Evolutionary conservation across 2,888 invertebrate genomes (phyloP).

Genomic region (Artemia sinica): DNA sequence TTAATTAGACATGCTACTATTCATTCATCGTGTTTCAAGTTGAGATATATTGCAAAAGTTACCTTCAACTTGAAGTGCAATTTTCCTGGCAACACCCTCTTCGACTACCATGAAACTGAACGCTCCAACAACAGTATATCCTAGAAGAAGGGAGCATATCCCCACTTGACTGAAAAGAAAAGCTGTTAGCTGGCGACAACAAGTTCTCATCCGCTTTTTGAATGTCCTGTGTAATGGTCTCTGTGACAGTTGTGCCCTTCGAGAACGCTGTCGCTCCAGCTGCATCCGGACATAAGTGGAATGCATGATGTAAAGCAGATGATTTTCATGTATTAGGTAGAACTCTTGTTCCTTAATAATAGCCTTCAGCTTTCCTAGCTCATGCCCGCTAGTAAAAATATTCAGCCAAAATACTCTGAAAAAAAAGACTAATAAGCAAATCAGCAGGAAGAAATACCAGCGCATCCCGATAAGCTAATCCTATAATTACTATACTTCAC

Average conservation of each 20-base stretch:
- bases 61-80: constrained; percentile 33
- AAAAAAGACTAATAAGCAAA: too few species aligned
- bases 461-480: too few species aligned
- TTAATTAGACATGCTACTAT: too few species aligned
- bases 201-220: constrained; percentile 7
- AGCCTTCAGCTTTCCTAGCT: too few species aligned
- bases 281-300: constrained; percentile 22
- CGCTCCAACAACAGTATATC: constrained; percentile 70
- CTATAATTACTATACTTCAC: too few species aligned
- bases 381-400: too few species aligned
- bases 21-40: too few species aligned
- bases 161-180: constrained; percentile 34
- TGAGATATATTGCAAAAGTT: neutral
- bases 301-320: constrained; percentile 16
- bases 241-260: neutral
- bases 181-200: constrained; percentile 18
- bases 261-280: constrained; percentile 21
- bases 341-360: too few species aligned
- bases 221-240: neutral
- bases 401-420: too few species aligned
- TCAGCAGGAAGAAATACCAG: too few species aligned
- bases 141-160: constrained; percentile 67
- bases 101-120: constrained; percentile 62
- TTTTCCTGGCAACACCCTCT: constrained; percentile 35
- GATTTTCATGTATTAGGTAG: too few species aligned